Base-by-base conservation (phyloP, 2,113 vertebrate species). In the Triplophysa tibetana region DNA sequence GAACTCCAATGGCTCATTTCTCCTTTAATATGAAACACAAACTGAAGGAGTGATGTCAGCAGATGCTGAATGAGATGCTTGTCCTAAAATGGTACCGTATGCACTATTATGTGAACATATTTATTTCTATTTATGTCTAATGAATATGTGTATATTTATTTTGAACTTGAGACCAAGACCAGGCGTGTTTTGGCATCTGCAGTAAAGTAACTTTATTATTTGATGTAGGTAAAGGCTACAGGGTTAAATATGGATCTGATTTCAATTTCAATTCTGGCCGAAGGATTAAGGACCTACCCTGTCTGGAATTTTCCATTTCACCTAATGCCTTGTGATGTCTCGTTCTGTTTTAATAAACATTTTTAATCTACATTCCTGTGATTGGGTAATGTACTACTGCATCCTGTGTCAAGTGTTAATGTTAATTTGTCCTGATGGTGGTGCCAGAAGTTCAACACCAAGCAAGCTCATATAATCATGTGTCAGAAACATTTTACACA, bases 121-220 rank as follows among this genome's bases (percentile, higher is more conserved):
- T 80, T 80, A 70, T 76, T 76, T 58, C 16, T 79, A 80, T 80
- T 80, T 83, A 76, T 83, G 70, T 66, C 68, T 52, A 16, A 62
- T 54, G 62, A 24, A 33, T 33, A 38, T 29, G 60, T 66, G 66
- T 50, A 9, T 80, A 72, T 83, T 80, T 76, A 83, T 83, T 80
- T 45, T 26, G 24, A 67, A 68, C 33, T 52, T 69, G 64, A 24
- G 54, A 56, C 33, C 33, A 66, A 41, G 81, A 61, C 10, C 38
- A 24, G 38, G 43, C 26, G 67, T 54, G 68, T 77, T 77, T 48
- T 77, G n/a, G 70, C 64, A 68, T 41, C 38, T 63, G 29, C 77
- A 75, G 43, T 70, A 24, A 78, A 70, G 26, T 43, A 29, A 21
- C 58, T 12, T 29, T 79, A 48, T 75, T 23, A 50, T 79, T 75